These are phyloP conservation scores for Tangachromis dhanisi DNA, from an alignment of 2,113 vertebrate species.

Conservation along the genomic window DNA sequence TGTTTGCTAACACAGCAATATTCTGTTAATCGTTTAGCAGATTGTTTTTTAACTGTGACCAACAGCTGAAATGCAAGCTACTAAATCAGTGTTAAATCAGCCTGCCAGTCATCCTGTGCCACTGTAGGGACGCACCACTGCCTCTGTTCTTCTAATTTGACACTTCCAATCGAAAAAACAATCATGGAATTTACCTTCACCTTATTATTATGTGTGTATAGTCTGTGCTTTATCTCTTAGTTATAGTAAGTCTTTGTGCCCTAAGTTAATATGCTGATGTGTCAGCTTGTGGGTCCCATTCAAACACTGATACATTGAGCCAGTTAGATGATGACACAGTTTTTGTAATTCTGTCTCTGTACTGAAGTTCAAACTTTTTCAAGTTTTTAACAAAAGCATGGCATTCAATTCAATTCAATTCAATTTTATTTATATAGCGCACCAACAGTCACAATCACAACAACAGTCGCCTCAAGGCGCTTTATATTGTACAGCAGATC, in stretches of 20 bases:
- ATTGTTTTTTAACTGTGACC: not conserved
- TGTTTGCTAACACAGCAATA: not conserved
- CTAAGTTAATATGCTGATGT: not conserved
- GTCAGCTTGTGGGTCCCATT: not conserved
- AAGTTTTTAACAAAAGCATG: not conserved
- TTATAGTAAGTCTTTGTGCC: not conserved
- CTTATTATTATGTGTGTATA: not conserved
- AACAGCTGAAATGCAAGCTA: not conserved
- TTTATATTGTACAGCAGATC: not conserved
- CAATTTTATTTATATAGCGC: not conserved
- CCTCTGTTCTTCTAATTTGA: not conserved
- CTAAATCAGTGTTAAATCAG: not conserved
- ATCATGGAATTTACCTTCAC: not conserved
- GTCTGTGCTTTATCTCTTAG: not conserved
- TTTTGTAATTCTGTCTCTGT: not conserved
- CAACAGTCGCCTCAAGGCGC: fast-evolving
- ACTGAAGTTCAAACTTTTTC: not conserved
- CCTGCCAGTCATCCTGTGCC: not conserved
- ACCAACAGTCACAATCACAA: not conserved
- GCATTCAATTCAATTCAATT: not conserved
- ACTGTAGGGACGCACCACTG: not conserved
- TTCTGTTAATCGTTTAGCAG: not conserved
- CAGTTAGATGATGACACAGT: not conserved
- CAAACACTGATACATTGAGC: not conserved
- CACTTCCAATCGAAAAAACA: not conserved